Evolutionary conservation across 2,888 invertebrate species (phyloP).

Genomic region (Caenorhabditis macrosperma): DNA sequence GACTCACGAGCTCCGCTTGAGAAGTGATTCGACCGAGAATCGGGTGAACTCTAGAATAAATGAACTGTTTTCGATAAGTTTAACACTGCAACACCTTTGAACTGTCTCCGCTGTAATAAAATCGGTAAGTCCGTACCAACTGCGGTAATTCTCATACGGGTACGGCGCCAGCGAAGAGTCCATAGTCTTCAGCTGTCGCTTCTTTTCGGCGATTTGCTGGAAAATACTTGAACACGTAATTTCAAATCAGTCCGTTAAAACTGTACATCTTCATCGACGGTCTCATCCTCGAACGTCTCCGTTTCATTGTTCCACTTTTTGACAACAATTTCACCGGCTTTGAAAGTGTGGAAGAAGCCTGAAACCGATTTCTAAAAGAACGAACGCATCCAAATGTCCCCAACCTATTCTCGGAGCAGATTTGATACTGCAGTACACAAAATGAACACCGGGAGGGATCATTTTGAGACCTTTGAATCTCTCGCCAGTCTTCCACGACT

Average conservation of each 20-base stretch:
- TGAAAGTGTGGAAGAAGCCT: constrained; percentile 91
- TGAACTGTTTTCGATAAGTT: too few species aligned
- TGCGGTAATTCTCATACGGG: constrained; percentile 90
- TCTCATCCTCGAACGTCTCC: constrained; percentile 84
- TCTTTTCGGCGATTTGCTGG: constrained; percentile 41
- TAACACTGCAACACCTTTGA: constrained; percentile 46
- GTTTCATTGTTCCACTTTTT: constrained; percentile 89
- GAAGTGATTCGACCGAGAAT: constrained; percentile 72
- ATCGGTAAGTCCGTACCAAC: constrained; percentile 84
- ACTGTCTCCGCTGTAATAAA: constrained; percentile 61
- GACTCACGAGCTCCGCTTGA: constrained; percentile 76
- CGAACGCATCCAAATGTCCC: too few species aligned
- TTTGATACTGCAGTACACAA: constrained; percentile 84
- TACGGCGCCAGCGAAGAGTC: constrained; percentile 91
- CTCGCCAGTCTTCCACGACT: constrained; percentile 91
- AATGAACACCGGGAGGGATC: constrained; percentile 97
- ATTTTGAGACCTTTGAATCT: constrained; percentile 96
- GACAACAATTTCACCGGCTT: constrained; percentile 88
- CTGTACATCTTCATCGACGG: constrained; percentile 51
- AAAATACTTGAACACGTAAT: background rate
- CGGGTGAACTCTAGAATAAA: constrained; percentile 82
- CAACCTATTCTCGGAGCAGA: constrained; percentile 68
- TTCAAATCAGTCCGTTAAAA: background rate
- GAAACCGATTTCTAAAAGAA: background rate
- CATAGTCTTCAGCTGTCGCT: constrained; percentile 85